Conservation (phyloP, 2,113 vertebrate species). For the Mola mola region DNA sequence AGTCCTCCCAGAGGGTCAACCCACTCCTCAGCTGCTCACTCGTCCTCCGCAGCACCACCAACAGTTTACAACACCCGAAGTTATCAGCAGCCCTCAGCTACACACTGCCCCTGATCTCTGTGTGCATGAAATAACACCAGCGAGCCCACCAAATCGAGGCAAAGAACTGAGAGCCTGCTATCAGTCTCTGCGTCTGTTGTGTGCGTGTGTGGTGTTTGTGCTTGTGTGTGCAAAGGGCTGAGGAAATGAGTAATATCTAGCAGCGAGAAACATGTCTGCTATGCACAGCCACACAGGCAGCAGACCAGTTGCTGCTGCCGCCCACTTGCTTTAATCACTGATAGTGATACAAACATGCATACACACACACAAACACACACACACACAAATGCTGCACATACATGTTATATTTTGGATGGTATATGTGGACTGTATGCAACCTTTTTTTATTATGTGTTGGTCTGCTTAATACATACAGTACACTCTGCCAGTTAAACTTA, state of each 20-base stretch:
- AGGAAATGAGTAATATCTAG: constrained; percentile 87
- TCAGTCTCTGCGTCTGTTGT: constrained; percentile 63
- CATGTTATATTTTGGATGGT: constrained; percentile 21
- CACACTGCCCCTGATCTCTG: constrained; percentile 66
- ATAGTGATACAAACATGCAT: constrained; percentile 74
- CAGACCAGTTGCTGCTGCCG: constrained; percentile 85
- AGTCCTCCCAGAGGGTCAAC: constrained; percentile 64
- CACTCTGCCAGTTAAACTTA: not conserved
- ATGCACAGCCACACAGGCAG: constrained; percentile 83
- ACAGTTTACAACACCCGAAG: constrained; percentile 52
- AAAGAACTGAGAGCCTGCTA: constrained; percentile 65
- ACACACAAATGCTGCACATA: constrained; percentile 13
- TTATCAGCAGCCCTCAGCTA: constrained; percentile 60
- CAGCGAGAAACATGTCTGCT: constrained; percentile 85
- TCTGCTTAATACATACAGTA: constrained; percentile 5
- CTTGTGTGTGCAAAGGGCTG: constrained; percentile 76
- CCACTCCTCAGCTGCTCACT: constrained; percentile 52
- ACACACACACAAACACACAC: constrained; percentile 44
- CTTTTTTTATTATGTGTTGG: constrained; percentile 12
- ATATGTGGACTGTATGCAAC: constrained; percentile 6
- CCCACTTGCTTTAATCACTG: constrained; percentile 85
- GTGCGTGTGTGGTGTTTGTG: constrained; percentile 58
- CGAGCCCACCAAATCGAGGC: constrained; percentile 71
- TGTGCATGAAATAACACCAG: constrained; percentile 64
- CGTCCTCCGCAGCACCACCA: constrained; percentile 32